Percentiles rank a stretch among this genome's conserved stretches.
Conservation (phyloP, 2,797 vertebrate species). For the Melanogrammus aeglefinus region DNA sequence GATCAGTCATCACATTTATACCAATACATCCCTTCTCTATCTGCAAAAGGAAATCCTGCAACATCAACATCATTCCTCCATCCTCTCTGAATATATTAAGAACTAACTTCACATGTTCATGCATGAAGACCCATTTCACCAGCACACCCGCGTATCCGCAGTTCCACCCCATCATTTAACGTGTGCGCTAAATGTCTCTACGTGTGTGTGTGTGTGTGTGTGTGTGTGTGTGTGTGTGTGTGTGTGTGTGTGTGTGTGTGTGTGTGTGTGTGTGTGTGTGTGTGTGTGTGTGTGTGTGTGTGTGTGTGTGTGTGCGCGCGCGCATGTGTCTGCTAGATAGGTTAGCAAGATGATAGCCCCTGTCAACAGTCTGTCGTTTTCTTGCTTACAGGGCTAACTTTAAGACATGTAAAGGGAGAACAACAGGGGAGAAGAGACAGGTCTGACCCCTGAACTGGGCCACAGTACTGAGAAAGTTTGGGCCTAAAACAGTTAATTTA, state of each 20-base stretch:
- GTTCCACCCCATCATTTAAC: constrained; percentile 24
- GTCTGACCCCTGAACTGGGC: constrained; percentile 93
- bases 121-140: constrained; percentile 39
- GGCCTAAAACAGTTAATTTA: constrained; percentile 86
- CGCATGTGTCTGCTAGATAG: constrained; percentile 76
- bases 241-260: constrained; percentile 43
- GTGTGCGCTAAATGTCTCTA: constrained; percentile 45
- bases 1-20: not conserved
- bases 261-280: constrained; percentile 45
- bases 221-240: constrained; percentile 43
- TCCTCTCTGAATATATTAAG: not conserved
- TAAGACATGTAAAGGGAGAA: constrained; percentile 95
- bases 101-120: not conserved
- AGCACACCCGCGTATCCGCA: not conserved
- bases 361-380: constrained; percentile 95
- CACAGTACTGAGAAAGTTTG: constrained; percentile 76
- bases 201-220: constrained; percentile 42
- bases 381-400: constrained; percentile 99
- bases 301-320: constrained; percentile 41
- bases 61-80: not conserved
- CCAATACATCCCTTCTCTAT: not conserved
- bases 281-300: constrained; percentile 50
- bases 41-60: not conserved
- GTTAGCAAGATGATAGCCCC: constrained; percentile 81
- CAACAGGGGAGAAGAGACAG: constrained; percentile 98